Percentiles rank a stretch among this genome's conserved stretches.
These are phyloP conservation scores for Dryobates pubescens DNA, from an alignment of 2,797 vertebrate genomes.

Conservation along the genomic window DNA sequence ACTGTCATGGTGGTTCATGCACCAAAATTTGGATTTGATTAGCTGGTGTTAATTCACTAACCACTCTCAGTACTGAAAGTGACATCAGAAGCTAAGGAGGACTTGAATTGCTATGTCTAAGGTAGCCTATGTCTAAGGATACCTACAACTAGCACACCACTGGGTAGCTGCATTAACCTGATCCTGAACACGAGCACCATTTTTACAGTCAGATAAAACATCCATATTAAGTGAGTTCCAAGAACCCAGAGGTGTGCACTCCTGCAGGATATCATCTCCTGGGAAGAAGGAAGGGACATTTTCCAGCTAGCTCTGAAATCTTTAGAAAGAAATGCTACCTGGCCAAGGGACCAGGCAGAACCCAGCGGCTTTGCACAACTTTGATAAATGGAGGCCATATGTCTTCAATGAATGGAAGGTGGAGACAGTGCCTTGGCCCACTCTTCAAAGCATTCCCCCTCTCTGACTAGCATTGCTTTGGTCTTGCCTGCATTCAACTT, in stretches of 20 bases:
- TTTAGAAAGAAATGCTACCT: conserved; percentile 28
- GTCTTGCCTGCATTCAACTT: conserved; percentile 55
- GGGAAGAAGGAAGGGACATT: not conserved
- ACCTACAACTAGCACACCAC: not conserved
- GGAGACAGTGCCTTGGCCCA: conserved; percentile 62
- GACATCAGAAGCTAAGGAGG: conserved; percentile 16
- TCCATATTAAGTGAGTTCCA: not conserved
- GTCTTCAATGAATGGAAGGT: conserved; percentile 60
- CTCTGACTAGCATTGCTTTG: conserved; percentile 62
- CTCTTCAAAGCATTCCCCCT: conserved; percentile 64
- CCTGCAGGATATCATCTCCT: not conserved
- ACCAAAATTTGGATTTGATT: conserved; percentile 51
- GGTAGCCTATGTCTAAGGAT: not conserved
- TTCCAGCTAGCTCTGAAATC: not conserved
- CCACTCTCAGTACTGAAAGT: not conserved
- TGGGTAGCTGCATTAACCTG: not conserved
- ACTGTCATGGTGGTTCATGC: conserved; percentile 6
- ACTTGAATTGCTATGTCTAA: not conserved
- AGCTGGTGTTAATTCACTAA: conserved; percentile 49
- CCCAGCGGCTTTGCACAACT: not conserved
- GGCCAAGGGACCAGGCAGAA: not conserved
- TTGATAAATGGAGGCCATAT: conserved; percentile 48
- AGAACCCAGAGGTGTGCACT: not conserved
- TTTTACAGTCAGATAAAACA: not conserved
- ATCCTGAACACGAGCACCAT: not conserved